Evolutionary conservation across 2,888 invertebrate species (phyloP).

Genomic region (Andricus quercusramuli): DNA sequence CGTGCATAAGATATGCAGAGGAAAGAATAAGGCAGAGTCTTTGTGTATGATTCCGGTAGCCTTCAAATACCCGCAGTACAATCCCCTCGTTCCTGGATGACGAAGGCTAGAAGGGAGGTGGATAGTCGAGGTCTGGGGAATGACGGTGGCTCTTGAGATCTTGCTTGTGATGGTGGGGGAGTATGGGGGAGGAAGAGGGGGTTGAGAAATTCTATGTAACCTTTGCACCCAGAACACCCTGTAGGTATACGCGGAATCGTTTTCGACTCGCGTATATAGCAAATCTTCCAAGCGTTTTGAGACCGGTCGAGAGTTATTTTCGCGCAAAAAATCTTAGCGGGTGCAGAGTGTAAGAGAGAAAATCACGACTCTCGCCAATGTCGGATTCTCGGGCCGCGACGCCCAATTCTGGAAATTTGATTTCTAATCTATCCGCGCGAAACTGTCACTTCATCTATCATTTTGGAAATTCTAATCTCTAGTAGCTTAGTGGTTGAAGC

Average conservation of each 20-base stretch:
- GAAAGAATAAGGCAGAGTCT: conserved; percentile 38
- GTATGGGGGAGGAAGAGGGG: background rate
- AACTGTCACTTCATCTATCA: conserved; percentile 7
- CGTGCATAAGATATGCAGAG: conserved; percentile 16
- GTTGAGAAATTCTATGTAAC: conserved; percentile 47
- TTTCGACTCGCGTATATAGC: conserved; percentile 44
- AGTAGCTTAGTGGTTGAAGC: too few relatives aligned
- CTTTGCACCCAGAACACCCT: conserved; percentile 48
- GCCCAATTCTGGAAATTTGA: conserved; percentile 68
- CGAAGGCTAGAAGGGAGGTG: conserved; percentile 40
- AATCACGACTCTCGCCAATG: conserved; percentile 67
- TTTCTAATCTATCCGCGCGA: conserved; percentile 67
- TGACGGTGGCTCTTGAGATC: conserved; percentile 30
- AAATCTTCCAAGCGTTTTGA: conserved; percentile 52
- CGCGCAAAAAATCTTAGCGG: conserved; percentile 10
- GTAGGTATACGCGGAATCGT: conserved; percentile 46
- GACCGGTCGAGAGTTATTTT: conserved; percentile 64
- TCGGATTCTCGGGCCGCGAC: conserved; percentile 62
- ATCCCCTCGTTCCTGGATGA: conserved; percentile 41
- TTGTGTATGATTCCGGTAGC: conserved; percentile 40
- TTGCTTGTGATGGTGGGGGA: background rate
- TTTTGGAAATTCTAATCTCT: background rate
- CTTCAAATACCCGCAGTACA: conserved; percentile 40
- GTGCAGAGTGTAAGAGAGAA: conserved; percentile 55
- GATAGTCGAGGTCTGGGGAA: conserved; percentile 33